phyloP scores from a whole-genome alignment of 2,113 vertebrate species.

The Scophthalmus maximus region DNA sequence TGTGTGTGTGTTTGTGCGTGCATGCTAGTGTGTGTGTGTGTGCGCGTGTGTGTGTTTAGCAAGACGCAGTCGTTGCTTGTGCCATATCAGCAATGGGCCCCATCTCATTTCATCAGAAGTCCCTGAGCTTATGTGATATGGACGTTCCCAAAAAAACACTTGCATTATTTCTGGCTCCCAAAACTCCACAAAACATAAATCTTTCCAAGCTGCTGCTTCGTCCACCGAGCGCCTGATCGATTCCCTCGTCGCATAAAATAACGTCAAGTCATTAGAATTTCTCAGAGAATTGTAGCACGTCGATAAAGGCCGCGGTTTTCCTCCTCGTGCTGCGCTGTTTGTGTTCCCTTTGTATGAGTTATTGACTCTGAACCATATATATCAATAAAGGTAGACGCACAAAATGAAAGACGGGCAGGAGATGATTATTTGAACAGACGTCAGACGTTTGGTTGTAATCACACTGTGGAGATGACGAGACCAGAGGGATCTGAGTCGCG shows the following conservation, averaged over 20 bases:
- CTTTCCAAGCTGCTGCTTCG: slow-evolving; percentile 19
- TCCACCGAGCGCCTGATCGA: slow-evolving; percentile 19
- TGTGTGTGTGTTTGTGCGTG: not conserved
- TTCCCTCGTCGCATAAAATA: slow-evolving; percentile 24
- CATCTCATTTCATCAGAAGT: slow-evolving; percentile 48
- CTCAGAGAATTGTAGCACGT: slow-evolving; percentile 16
- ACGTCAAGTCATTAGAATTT: slow-evolving; percentile 30
- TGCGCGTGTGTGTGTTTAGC: slow-evolving; percentile 4
- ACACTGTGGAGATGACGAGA: not conserved
- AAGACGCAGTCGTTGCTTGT: slow-evolving; percentile 20
- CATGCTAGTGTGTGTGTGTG: not conserved
- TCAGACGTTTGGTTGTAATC: not conserved
- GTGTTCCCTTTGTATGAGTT: slow-evolving; percentile 13
- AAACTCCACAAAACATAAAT: slow-evolving; percentile 30
- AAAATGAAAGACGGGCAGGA: not conserved
- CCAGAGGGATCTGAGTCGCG: not conserved
- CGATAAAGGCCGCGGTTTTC: slow-evolving; percentile 8
- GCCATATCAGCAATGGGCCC: slow-evolving; percentile 48
- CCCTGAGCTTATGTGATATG: not conserved
- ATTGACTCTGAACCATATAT: slow-evolving; percentile 8
- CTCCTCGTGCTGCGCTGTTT: not conserved
- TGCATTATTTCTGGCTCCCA: slow-evolving; percentile 1
- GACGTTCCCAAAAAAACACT: slow-evolving; percentile 36
- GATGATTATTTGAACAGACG: not conserved
- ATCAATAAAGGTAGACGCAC: slow-evolving; percentile 1